These are phyloP conservation scores for Atherix ibis DNA, from an alignment of 2,888 invertebrate genomes.

Conservation along the genomic window DNA sequence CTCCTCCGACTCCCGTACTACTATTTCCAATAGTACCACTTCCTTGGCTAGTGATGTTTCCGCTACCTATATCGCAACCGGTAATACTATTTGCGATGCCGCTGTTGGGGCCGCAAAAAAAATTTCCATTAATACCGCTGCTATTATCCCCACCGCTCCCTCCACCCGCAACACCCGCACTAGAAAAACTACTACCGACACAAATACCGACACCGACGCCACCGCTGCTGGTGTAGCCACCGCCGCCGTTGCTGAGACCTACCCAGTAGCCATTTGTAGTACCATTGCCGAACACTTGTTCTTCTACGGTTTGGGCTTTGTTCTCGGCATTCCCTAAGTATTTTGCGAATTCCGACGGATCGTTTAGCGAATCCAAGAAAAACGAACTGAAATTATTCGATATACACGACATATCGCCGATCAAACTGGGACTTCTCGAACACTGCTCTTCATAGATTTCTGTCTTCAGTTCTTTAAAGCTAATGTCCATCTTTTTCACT, in stretches of 20 bases:
- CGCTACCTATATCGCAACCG: too few species aligned
- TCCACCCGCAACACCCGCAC: too few species aligned
- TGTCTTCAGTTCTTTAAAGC: conserved; percentile 10
- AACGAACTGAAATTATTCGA: conserved; percentile 33
- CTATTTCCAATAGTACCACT: too few species aligned
- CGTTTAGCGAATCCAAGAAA: conserved; percentile 30
- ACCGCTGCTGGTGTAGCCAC: conserved; percentile 11
- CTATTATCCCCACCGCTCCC: too few species aligned
- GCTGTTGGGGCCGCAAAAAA: too few species aligned
- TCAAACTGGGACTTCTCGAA: conserved; percentile 6
- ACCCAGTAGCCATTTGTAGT: conserved; percentile 10
- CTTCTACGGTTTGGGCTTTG: conserved; percentile 29
- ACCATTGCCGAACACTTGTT: conserved; percentile 22
- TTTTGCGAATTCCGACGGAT: conserved; percentile 32
- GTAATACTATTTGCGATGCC: too few species aligned
- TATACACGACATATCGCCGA: conserved; percentile 29
- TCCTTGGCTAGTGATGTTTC: too few species aligned
- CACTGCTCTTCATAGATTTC: conserved; percentile 9
- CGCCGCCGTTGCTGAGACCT: conserved; percentile 14
- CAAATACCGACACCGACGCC: too few species aligned
- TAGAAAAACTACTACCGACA: too few species aligned
- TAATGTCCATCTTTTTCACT: conserved; percentile 11
- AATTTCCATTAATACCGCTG: too few species aligned
- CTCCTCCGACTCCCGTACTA: too few species aligned
- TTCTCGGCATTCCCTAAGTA: conserved; percentile 32